These are phyloP conservation scores for Caloenas nicobarica DNA, from an alignment of 2,113 vertebrate species.

Conservation along the genomic window DNA sequence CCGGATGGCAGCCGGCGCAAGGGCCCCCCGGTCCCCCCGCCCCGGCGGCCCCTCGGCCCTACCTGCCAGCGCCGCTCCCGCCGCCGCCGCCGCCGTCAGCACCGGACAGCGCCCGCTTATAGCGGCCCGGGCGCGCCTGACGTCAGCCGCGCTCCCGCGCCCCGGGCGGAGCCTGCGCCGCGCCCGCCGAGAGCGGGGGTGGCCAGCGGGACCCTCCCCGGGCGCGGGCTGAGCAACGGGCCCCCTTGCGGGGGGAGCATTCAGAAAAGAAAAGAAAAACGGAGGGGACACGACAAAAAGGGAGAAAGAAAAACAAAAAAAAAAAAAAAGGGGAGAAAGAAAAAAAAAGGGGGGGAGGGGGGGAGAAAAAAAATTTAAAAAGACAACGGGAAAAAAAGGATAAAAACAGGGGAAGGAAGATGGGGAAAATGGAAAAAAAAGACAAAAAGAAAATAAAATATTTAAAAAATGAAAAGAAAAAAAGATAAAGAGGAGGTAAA, in stretches of 20 bases:
- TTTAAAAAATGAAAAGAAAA: too few species aligned
- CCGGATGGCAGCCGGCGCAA: neutral
- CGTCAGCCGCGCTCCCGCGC: slow-evolving; percentile 43
- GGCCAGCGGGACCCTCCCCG: neutral
- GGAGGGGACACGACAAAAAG: neutral
- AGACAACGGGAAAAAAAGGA: neutral
- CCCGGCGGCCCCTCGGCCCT: neutral
- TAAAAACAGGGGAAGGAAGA: too few species aligned
- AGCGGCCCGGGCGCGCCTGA: slow-evolving; percentile 45
- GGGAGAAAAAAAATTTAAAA: too few species aligned
- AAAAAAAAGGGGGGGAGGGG: too few species aligned
- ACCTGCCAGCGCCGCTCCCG: slow-evolving; percentile 62
- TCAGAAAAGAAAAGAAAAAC: neutral
- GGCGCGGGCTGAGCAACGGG: neutral
- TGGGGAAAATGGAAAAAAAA: too few species aligned
- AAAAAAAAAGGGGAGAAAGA: too few species aligned
- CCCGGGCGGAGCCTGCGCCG: neutral
- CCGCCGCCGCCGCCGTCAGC: slow-evolving; percentile 72
- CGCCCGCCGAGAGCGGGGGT: neutral
- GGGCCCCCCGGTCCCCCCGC: neutral
- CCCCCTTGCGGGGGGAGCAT: neutral
- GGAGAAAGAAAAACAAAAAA: neutral
- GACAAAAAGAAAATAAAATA: too few species aligned
- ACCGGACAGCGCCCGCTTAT: slow-evolving; percentile 86
- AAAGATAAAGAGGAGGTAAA: neutral